Evolutionary conservation across 2,797 vertebrate genomes (phyloP).

Genomic region (Sebastes aleutianus): DNA sequence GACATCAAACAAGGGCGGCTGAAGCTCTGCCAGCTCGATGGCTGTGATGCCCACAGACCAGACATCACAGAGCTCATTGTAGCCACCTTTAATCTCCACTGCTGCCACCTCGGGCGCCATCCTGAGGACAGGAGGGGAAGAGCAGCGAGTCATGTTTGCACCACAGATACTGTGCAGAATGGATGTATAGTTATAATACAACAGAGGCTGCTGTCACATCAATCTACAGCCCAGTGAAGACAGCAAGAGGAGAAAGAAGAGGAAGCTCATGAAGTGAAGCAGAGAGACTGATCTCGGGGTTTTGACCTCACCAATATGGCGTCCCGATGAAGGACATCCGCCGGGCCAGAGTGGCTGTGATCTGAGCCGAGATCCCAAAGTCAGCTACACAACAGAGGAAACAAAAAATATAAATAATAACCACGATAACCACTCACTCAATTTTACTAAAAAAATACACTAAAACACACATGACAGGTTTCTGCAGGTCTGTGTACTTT

Average conservation of each 20-base stretch:
- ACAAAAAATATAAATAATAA: background rate
- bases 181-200: too few relatives aligned
- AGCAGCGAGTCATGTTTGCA: background rate
- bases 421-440: background rate
- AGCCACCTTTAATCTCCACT: constrained; percentile 92
- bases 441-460: background rate
- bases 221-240: background rate
- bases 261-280: background rate
- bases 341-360: constrained; percentile 90
- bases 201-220: too few relatives aligned
- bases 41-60: constrained; percentile 95
- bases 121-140: constrained; percentile 73
- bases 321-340: constrained; percentile 94
- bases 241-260: background rate
- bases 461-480: too few relatives aligned
- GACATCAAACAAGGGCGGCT: constrained; percentile 90
- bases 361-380: constrained; percentile 93
- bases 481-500: too few relatives aligned
- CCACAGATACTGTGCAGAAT: too few relatives aligned
- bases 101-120: constrained; percentile 95
- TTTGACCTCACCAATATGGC: constrained; percentile 87
- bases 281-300: background rate
- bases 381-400: constrained; percentile 80
- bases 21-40: constrained; percentile 89
- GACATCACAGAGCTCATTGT: constrained; percentile 91